Base-by-base conservation (phyloP, 1,140 invertebrate species). In the Drosophila auraria region DNA sequence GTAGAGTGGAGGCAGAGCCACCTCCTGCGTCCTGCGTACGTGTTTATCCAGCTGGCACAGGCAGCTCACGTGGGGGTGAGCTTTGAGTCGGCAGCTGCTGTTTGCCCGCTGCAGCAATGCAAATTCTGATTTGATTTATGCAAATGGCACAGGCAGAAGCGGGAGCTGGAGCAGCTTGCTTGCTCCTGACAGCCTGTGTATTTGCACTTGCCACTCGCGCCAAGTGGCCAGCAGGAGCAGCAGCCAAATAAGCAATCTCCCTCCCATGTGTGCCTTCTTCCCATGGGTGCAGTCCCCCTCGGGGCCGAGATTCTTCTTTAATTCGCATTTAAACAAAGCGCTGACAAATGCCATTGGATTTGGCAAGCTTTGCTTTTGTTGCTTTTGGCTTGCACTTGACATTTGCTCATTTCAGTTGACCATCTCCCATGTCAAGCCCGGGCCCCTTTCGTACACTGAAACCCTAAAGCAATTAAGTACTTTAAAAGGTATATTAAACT, bases 121-220 rank as follows among this genome's bases (percentile, higher is more conserved):
- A 89, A 90, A 89, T 90, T 86, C 86, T 77, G 84, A 89, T 89
- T 89, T 89, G 86, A 89, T 89, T 89, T 89, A 89, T 89, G 86
- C 86, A 89, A 89, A 89, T 87, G 78, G 73, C 74, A 87, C 76
- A 81, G 73, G 81, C 65, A 75, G 66, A 54, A 80, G 75, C 53
- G 62, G 59, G 3, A 23, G 47, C 27, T 25, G 33, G 25, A 17
- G 38, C 38, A 44, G 68, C 54, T 45, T 56, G 71, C 20, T 33
- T 47, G 47, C 54, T 38, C 12, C 62, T 69, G 62, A 40, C 44
- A 81, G 65, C 74, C 77, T 63, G 59, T 63, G 59, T 87, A 69
- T 87, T 90, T 86, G 82, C 79, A 53, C 53, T 45, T 69, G 45
- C 78, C 63, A 62, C 54, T 68, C 50, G 40, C 58, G 30, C 47